Conservation (phyloP, 2,113 vertebrate genomes). For the Benitochromis conjunctus region DNA sequence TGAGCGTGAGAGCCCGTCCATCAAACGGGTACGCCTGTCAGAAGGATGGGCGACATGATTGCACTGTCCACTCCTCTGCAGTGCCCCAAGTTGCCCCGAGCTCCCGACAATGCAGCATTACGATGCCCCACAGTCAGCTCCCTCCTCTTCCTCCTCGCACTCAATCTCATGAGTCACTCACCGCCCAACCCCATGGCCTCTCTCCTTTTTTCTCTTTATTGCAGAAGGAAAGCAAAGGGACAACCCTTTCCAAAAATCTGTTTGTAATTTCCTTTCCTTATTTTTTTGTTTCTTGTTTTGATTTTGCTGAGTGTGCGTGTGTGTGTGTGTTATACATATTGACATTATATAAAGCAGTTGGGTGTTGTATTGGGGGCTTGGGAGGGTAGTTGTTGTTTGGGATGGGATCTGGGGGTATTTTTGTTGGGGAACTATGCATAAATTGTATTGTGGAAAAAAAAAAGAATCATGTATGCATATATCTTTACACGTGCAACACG, state of each 20-base stretch:
- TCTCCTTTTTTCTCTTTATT: slow-evolving; percentile 52
- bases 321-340: slow-evolving; percentile 93
- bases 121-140: slow-evolving; percentile 30
- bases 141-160: slow-evolving; percentile 46
- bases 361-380: slow-evolving; percentile 54
- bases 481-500: slow-evolving; percentile 61
- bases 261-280: slow-evolving; percentile 60
- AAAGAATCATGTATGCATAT: slow-evolving; percentile 72
- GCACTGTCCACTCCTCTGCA: slow-evolving; percentile 25
- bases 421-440: slow-evolving; percentile 91
- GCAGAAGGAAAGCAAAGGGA: slow-evolving; percentile 61
- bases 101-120: slow-evolving; percentile 32
- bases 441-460: slow-evolving; percentile 85
- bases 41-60: slow-evolving; percentile 99
- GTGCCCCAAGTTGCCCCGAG: slow-evolving; percentile 42
- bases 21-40: slow-evolving; percentile 97
- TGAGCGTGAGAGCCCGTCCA: slow-evolving; percentile 95
- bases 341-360: slow-evolving; percentile 75
- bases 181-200: slow-evolving; percentile 27
- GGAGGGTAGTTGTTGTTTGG: slow-evolving; percentile 41
- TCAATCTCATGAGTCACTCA: slow-evolving; percentile 38
- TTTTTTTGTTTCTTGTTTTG: slow-evolving; percentile 49
- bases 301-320: slow-evolving; percentile 88
- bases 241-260: slow-evolving; percentile 54
- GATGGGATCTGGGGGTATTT: slow-evolving; percentile 40